Conservation (phyloP, 53 echinoderm and acorn worm species). For the Arbacia lixula region DNA sequence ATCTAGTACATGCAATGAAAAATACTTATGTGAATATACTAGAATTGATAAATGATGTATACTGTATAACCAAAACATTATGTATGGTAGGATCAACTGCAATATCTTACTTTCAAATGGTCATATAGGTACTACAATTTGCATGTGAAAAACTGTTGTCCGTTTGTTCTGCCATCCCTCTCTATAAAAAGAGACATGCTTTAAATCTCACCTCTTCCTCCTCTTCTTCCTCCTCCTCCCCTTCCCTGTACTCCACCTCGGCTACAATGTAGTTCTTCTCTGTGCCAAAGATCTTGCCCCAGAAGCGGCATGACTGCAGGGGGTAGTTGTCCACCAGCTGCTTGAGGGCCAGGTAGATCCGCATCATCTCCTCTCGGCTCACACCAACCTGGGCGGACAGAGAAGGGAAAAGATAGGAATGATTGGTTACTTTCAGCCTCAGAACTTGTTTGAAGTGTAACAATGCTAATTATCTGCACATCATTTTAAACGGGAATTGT, state of each 20-base stretch:
- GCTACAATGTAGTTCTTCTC: slow-evolving; percentile 98
- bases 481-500: neutral
- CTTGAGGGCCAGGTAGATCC: slow-evolving; percentile 91
- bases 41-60: too few species aligned
- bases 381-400: slow-evolving; percentile 74
- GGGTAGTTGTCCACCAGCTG: slow-evolving; percentile 99
- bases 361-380: slow-evolving; percentile 87
- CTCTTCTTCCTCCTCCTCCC: slow-evolving; percentile 97
- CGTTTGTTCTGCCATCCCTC: too few species aligned
- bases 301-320: slow-evolving; percentile 88
- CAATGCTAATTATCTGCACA: neutral
- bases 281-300: slow-evolving; percentile 93
- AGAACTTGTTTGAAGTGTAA: neutral
- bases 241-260: slow-evolving; percentile 98
- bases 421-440: neutral
- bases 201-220: slow-evolving; percentile 84
- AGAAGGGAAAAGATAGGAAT: neutral
- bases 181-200: too few species aligned
- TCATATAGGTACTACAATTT: too few species aligned
- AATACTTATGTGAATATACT: too few species aligned
- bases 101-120: too few species aligned
- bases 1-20: too few species aligned
- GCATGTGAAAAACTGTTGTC: too few species aligned
- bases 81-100: too few species aligned
- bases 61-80: too few species aligned